Evolutionary conservation across 2,888 invertebrate species (phyloP), one percentile per base, ranked within the genome.

Genomic region (Panorpa germanica): DNA sequence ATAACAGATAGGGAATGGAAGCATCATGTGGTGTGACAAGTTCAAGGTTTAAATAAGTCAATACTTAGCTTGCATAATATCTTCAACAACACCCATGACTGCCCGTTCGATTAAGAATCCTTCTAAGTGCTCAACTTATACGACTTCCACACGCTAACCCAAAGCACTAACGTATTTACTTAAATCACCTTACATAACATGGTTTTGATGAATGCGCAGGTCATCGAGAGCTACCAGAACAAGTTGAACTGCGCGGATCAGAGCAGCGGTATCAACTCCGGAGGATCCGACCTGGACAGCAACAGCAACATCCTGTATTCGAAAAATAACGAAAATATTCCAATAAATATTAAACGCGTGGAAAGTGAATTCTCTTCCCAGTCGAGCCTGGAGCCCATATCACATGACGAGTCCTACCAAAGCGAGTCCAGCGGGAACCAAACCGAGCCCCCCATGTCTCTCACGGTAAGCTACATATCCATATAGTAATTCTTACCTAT

Each of bases 211-310:
- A 10, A 33, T 36, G 32, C 49, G 2, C 53, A 72, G 72, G 71
- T 71, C 39, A 67, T 73, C 40, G 68, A 66, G 44, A 62, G 62
- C 38, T 69, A 63, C 45, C 72, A 72, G 53, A 61, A 61, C 30
- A 65, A 65, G 54, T 53, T 37, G 58, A 59, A 11, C 61, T 50
- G 12, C 41, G 64, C 6, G 65, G 65, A 2, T 63, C 61, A 4
- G 43, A 64, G 65, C 51, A 65, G 65, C 45, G 60, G 64, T 9
- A 59, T 66, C 39, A 59, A 59, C 45, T 61, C 61, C 0, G 61
- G 59, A 33, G 60, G 60, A 39, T 60, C 59, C 32, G 59, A 59
- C 37, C 61, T 61, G 19, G 59, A 59, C 2, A n/a, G n/a, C n/a
- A n/a, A n/a, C n/a, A n/a, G n/a, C n/a, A n/a, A n/a, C n/a, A n/a